Percentiles rank a stretch among this genome's conserved stretches.
Evolutionary conservation across 2,888 invertebrate species (phyloP).

Genomic region (Drosophila neutralis): DNA sequence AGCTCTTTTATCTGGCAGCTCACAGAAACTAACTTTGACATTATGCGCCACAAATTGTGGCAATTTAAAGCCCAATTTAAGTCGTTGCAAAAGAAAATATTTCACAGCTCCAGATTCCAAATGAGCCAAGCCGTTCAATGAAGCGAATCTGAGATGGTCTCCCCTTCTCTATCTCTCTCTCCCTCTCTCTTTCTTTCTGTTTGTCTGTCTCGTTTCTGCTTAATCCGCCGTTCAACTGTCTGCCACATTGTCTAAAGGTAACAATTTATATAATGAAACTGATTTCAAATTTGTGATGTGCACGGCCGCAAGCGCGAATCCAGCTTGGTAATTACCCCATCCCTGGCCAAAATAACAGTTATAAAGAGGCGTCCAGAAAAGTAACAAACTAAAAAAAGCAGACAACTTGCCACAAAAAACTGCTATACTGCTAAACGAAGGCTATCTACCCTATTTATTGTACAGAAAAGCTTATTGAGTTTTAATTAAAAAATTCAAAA

Average conservation of each 20-base stretch:
- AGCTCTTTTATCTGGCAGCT: slow-evolving; percentile 52
- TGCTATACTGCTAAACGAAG: neutral
- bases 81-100: slow-evolving; percentile 40
- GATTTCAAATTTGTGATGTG: slow-evolving; percentile 77
- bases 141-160: slow-evolving; percentile 34
- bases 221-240: slow-evolving; percentile 49
- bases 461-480: neutral
- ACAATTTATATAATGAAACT: slow-evolving; percentile 79
- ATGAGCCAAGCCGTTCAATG: slow-evolving; percentile 44
- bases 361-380: slow-evolving; percentile 61
- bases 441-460: slow-evolving; percentile 28
- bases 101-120: slow-evolving; percentile 51
- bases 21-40: slow-evolving; percentile 70
- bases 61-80: slow-evolving; percentile 62
- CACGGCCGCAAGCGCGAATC: slow-evolving; percentile 51
- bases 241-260: slow-evolving; percentile 76
- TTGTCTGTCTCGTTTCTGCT: slow-evolving; percentile 3
- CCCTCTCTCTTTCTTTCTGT: slow-evolving; percentile 1
- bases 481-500: neutral
- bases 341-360: slow-evolving; percentile 67
- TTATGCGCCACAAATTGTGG: slow-evolving; percentile 77
- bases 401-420: slow-evolving; percentile 5
- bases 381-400: slow-evolving; percentile 29
- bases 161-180: neutral
- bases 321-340: slow-evolving; percentile 58